Evolutionary conservation across 2,113 vertebrate genomes (phyloP).

Genomic region (Mellivora capensis): DNA sequence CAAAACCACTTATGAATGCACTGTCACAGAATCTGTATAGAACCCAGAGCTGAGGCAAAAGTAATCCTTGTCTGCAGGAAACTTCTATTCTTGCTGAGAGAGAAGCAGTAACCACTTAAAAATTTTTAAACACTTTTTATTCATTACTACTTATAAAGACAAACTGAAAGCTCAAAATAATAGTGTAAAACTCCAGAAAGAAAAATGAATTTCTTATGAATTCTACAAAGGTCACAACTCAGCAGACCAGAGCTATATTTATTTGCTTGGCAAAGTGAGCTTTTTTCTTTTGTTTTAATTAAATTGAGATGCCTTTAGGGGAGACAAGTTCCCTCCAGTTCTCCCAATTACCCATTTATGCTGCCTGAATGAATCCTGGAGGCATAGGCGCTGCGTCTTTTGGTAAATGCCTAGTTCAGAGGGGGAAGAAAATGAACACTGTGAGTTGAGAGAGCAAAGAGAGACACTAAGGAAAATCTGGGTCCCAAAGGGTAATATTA

Average conservation of each 20-base stretch:
- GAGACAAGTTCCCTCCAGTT: not conserved
- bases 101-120: not conserved
- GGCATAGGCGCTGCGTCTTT: not conserved
- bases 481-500: not conserved
- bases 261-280: not conserved
- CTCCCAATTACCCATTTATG: not conserved
- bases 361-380: not conserved
- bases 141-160: not conserved
- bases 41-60: not conserved
- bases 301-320: not conserved
- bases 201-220: constrained; percentile 26
- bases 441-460: not conserved
- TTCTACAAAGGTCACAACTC: not conserved
- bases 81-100: not conserved
- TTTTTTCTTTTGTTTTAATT: constrained; percentile 16
- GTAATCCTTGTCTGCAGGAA: not conserved
- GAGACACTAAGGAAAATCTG: not conserved
- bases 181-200: not conserved
- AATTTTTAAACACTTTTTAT: not conserved
- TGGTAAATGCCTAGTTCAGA: not conserved
- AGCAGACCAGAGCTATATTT: not conserved
- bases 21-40: not conserved
- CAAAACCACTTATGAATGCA: constrained; percentile 12
- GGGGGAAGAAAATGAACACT: not conserved
- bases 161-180: not conserved